Base-by-base conservation (phyloP, 1,140 invertebrate species). In the Drosophila mauritiana region DNA sequence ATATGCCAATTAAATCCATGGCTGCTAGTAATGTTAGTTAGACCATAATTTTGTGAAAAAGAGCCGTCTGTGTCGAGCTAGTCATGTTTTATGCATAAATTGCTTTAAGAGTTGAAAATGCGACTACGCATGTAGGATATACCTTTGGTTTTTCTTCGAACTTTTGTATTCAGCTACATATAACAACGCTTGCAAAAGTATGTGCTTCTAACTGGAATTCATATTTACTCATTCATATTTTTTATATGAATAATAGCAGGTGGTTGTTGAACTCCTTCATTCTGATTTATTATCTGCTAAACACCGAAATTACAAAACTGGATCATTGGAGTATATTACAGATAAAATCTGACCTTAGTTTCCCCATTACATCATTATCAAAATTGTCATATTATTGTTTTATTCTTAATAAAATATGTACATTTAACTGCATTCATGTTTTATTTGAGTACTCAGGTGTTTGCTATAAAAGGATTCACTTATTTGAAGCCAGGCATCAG, bases 21-120 rank as follows among this genome's bases (percentile, higher is more conserved):
- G 39, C 48, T 49, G 63, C 73, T 17, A 61, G 55, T 73, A 81
- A 81, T 78, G 73, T 78, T 77, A 65, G 61, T 61, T 76, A 65
- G 42, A 43, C 73, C 48, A 64, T 76, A 57, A 68, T 55, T 80
- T 54, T 54, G 43, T 52, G 22, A 74, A 74, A 74, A 63, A 37
- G 34, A 37, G 52, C 39, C 70, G 62, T 54, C 49, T 54, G 36
- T 42, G 37, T 56, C 40, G 13, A 48, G 36, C 13, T 13, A 53
- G 69, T 81, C 65, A 82, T 82, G 73, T 80, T 56, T 81, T 67
- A 81, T 81, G 72, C 72, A 80, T 80, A 63, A 52, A 81, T 81
- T 73, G 43, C 49, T 22, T 53, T 37, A 59, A 55, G 53, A 70
- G 53, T 46, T 65, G 58, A 31, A 31, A 8, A 31, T 40, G 52